A percentile compares a stretch with the other conserved stretches of the same genome.
These are phyloP conservation scores for Myathropa florea DNA, from an alignment of 2,888 invertebrate species.

Conservation along the genomic window DNA sequence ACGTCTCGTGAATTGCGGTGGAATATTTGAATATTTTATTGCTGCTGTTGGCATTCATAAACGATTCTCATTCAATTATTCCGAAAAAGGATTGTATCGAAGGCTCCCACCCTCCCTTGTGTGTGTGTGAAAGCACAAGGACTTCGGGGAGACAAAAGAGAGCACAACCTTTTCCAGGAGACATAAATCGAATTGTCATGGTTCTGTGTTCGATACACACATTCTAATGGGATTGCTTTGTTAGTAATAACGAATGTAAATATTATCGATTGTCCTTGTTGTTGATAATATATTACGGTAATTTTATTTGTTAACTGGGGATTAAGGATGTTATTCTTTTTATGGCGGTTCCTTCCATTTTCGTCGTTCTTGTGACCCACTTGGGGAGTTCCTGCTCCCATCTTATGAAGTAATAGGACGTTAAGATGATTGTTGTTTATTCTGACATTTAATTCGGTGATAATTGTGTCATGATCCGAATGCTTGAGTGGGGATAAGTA, in stretches of 20 bases:
- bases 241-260: slow-evolving; percentile 59
- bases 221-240: slow-evolving; percentile 62
- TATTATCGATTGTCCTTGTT: slow-evolving; percentile 67
- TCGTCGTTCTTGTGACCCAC: not conserved
- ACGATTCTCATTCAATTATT: slow-evolving; percentile 68
- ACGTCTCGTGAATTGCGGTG: slow-evolving; percentile 59
- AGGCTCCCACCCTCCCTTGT: not conserved
- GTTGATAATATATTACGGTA: slow-evolving; percentile 60
- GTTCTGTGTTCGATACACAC: slow-evolving; percentile 40
- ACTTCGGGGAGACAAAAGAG: not conserved
- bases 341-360: not conserved
- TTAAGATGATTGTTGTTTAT: slow-evolving; percentile 29
- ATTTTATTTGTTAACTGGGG: slow-evolving; percentile 61
- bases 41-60: slow-evolving; percentile 64
- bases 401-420: slow-evolving; percentile 4
- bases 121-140: not conserved
- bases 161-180: slow-evolving; percentile 16
- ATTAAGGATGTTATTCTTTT: slow-evolving; percentile 53
- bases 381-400: not conserved
- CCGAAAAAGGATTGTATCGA: slow-evolving; percentile 39
- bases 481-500: slow-evolving; percentile 1
- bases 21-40: slow-evolving; percentile 71
- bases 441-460: slow-evolving; percentile 29
- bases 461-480: slow-evolving; percentile 30
- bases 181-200: slow-evolving; percentile 67